These are phyloP conservation scores for Stichodactyla helianthus DNA, from an alignment of 64 coral and sea anemone genomes.

Conservation along the genomic window DNA sequence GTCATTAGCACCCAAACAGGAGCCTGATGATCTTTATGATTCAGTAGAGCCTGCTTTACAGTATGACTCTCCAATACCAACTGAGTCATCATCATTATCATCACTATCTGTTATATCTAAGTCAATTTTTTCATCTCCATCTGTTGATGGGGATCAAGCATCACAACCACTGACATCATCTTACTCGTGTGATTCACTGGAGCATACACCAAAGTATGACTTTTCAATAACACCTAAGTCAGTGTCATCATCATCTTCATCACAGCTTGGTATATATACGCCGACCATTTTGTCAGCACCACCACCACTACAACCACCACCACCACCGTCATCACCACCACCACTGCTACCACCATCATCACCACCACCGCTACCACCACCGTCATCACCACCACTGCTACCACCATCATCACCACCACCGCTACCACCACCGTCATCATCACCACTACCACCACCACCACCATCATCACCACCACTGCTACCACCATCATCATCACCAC, in stretches of 20 bases:
- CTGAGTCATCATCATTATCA: background rate
- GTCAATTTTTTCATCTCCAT: background rate
- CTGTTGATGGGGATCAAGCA: background rate
- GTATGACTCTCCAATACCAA: background rate
- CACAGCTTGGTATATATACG: background rate
- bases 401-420: background rate
- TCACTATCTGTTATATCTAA: background rate
- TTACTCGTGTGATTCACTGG: background rate
- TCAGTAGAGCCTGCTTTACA: background rate
- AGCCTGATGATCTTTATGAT: background rate
- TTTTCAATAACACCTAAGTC: background rate
- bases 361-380: background rate
- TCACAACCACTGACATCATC: background rate
- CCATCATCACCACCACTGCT: background rate
- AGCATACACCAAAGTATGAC: background rate
- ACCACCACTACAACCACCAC: background rate
- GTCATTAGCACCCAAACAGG: background rate
- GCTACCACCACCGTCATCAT: background rate
- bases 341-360: background rate
- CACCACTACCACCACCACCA: background rate
- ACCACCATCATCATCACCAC: background rate
- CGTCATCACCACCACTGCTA: background rate
- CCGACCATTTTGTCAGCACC: background rate
- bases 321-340: background rate
- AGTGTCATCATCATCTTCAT: no score